Base-by-base conservation (phyloP, 2,797 vertebrate genomes). In the Natrix natrix region DNA sequence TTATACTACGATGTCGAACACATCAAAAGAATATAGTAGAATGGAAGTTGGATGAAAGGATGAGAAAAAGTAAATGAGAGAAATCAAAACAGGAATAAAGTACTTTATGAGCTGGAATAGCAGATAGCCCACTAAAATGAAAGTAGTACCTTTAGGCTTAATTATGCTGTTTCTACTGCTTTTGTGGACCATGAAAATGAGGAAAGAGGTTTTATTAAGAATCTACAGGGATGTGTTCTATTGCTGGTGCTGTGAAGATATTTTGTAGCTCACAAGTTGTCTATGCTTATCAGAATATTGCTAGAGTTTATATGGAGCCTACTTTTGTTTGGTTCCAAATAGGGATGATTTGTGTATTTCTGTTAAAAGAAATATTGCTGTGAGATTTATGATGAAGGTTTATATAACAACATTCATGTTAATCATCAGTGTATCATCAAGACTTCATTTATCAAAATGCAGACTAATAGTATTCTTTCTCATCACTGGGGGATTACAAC, bases 11-110 rank as follows among this genome's bases (percentile, higher is more conserved):
- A 55, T 93, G 92, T 87, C 96, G 94, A 91, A 95, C 96, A 69
- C 54, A 95, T 94, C 94, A 95, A 95, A 95, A 94, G 69, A 54
- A 32, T 97, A 87, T 69, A 96, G 94, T 92, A 56, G 94, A 93
- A 95, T 92, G 83, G 92, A 86, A 86, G 22, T 10, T 86, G 78
- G n/a, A 6, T 74, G 87, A 87, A 93, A 94, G 59, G 4, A 89
- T 59, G 66, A 17, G n/a, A 48, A 13, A 93, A 43, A 89, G 32
- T 28, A 94, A 95, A 90, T 14, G 86, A 87, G 54, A 43, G 14
- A 26, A 37, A 17, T 91, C 88, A 94, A 95, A 63, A 92, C 91
- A 88, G 61, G 94, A 90, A 48, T 43, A 91, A 89, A 13, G 10
- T 17, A 69, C 24, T 24, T 61, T 93, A 88, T 0, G 0, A 54